Evolutionary conservation across 2,888 invertebrate genomes (phyloP).

Genomic region (Balanococcus diminutus): DNA sequence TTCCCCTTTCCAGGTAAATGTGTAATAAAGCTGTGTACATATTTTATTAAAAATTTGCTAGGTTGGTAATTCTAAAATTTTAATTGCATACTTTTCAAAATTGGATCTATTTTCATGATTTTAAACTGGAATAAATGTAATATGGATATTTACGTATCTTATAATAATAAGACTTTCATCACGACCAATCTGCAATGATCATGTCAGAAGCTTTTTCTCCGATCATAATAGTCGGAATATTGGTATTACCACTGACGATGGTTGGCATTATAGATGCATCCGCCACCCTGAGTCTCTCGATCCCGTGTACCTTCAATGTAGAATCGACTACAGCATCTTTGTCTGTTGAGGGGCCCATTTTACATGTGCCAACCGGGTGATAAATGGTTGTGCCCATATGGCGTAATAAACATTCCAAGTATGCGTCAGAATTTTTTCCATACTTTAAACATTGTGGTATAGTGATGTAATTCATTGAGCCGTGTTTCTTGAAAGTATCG

Average conservation of each 20-base stretch:
- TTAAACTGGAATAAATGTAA: too few relatives aligned
- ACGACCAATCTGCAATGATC: conserved; percentile 41
- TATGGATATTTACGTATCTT: too few relatives aligned
- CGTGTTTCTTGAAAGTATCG: neutral
- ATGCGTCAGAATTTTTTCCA: neutral
- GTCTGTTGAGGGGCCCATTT: conserved; percentile 55
- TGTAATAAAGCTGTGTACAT: too few relatives aligned
- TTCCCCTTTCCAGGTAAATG: too few relatives aligned
- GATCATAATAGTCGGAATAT: conserved; percentile 56
- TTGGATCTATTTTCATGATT: too few relatives aligned
- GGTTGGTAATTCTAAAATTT: too few relatives aligned
- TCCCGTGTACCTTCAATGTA: conserved; percentile 47
- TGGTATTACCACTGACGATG: conserved; percentile 52
- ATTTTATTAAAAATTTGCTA: too few relatives aligned
- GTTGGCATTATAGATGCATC: conserved; percentile 56
- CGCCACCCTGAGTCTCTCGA: conserved; percentile 48
- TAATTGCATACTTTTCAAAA: too few relatives aligned
- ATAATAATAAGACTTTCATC: too few relatives aligned
- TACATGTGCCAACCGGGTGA: conserved; percentile 56
- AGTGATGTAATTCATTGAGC: neutral
- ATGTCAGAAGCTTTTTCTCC: conserved; percentile 55
- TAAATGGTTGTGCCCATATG: conserved; percentile 48
- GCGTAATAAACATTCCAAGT: conserved; percentile 50
- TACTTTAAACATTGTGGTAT: neutral
- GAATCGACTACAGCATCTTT: conserved; percentile 47